Evolutionary conservation across 2,888 invertebrate species (phyloP).

Genomic region (Drosophila putrida): DNA sequence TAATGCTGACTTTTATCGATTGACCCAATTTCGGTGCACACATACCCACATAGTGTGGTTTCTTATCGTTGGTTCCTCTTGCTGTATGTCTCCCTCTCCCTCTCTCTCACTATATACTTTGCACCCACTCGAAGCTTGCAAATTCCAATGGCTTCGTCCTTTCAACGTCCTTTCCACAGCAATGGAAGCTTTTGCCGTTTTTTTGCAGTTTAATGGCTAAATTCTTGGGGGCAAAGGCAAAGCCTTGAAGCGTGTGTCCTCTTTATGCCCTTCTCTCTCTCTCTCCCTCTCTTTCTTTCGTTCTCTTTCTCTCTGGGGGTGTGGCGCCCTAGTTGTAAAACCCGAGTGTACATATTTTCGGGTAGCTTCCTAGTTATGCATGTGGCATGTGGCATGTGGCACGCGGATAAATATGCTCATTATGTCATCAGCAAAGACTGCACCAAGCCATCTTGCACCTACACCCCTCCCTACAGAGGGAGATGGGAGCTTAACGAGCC

Average conservation of each 20-base stretch:
- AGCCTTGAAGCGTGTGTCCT: conserved; percentile 38
- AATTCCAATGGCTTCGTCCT: conserved; percentile 74
- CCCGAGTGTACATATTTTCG: conserved; percentile 12
- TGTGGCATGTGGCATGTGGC: no score
- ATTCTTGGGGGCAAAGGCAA: conserved; percentile 33
- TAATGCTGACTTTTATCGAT: conserved; percentile 70
- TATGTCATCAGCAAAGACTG: conserved; percentile 54
- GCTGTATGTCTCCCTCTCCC: conserved; percentile 2
- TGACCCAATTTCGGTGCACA: conserved; percentile 63
- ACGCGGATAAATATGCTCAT: conserved; percentile 50
- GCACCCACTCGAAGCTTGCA: conserved; percentile 20
- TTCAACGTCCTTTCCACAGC: conserved; percentile 74
- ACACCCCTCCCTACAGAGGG: not conserved
- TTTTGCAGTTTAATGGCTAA: conserved; percentile 41
- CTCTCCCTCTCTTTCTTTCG: not conserved
- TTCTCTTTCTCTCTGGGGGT: not conserved
- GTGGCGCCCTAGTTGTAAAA: not conserved
- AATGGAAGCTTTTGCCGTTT: conserved; percentile 42
- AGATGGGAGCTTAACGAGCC: conserved; percentile 4
- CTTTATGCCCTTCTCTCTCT: conserved; percentile 13
- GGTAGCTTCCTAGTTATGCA: not conserved
- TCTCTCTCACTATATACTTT: conserved; percentile 4
- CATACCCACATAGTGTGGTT: conserved; percentile 15
- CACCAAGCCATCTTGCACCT: conserved; percentile 7
- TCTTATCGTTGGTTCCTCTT: conserved; percentile 29